Evolutionary conservation across 2,888 invertebrate genomes (phyloP).

Genomic region (Dioctria rufipes): DNA sequence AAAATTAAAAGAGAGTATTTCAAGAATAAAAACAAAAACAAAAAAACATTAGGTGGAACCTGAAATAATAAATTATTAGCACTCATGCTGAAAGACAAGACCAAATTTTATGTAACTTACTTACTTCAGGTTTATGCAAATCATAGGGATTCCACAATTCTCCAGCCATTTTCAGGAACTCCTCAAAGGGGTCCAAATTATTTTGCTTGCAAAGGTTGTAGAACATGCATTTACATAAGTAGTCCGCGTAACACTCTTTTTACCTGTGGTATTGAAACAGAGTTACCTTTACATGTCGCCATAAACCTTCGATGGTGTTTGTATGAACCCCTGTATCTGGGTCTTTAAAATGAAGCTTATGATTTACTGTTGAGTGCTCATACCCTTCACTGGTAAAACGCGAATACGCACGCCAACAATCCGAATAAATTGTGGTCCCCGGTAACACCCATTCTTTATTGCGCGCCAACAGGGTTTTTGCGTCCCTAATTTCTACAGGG

Average conservation of each 20-base stretch:
- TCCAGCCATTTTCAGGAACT: not conserved
- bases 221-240: not conserved
- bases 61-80: no score
- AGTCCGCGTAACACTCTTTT: not conserved
- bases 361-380: not conserved
- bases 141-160: not conserved
- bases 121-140: no score
- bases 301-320: not conserved
- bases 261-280: not conserved
- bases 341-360: not conserved
- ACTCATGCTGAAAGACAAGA: no score
- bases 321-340: not conserved
- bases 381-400: not conserved
- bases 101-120: no score
- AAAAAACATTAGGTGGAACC: no score
- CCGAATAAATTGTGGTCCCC: not conserved
- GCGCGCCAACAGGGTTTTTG: not conserved
- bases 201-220: not conserved
- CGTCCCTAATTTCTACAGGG: not conserved
- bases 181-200: not conserved
- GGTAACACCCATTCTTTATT: not conserved
- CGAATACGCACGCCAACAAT: no score
- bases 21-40: no score
- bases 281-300: not conserved
- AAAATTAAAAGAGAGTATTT: no score